A percentile compares a stretch with the other conserved stretches of the same genome.
Evolutionary conservation across 30 jellyfish, hydroid and myxozoan species (phyloP).

Genomic region (Calvadosia cruxmelitensis): DNA sequence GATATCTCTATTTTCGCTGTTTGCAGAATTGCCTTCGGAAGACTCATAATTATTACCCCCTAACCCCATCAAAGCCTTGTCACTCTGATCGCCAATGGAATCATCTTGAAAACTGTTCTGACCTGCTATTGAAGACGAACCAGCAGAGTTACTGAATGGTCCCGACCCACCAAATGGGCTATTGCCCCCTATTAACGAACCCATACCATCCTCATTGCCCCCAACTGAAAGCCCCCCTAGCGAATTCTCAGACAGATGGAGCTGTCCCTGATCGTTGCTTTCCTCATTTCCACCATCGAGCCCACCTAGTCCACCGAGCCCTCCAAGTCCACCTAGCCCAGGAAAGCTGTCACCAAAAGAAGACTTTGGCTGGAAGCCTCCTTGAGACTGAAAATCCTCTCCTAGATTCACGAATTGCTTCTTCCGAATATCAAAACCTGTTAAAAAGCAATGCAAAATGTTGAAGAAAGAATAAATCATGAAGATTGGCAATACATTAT

Average conservation of each 20-base stretch:
- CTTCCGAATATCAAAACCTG: slow-evolving; percentile 11
- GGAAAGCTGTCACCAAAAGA: background rate
- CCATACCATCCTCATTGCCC: slow-evolving; percentile 36
- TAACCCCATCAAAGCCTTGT: background rate
- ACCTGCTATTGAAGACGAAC: background rate
- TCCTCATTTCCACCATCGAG: slow-evolving; percentile 57
- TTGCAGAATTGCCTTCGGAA: background rate
- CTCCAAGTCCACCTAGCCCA: slow-evolving; percentile 34
- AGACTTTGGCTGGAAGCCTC: background rate
- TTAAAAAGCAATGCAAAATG: too few relatives aligned
- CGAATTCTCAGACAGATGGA: slow-evolving; percentile 64
- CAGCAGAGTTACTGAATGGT: background rate
- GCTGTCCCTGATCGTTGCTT: slow-evolving; percentile 26
- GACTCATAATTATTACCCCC: background rate
- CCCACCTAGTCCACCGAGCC: slow-evolving; percentile 53
- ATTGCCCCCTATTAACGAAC: slow-evolving; percentile 44
- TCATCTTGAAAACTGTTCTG: background rate
- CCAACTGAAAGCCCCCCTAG: slow-evolving; percentile 65
- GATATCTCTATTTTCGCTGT: background rate
- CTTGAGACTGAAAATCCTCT: slow-evolving; percentile 7
- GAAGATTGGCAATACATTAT: too few relatives aligned
- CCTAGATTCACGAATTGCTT: slow-evolving; percentile 66
- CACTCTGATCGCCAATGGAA: background rate
- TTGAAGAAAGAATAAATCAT: too few relatives aligned
- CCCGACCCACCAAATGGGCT: slow-evolving; percentile 15